Evolutionary conservation across 2,113 vertebrate species (phyloP).

Genomic region (Dunckerocampus dactyliophorus): DNA sequence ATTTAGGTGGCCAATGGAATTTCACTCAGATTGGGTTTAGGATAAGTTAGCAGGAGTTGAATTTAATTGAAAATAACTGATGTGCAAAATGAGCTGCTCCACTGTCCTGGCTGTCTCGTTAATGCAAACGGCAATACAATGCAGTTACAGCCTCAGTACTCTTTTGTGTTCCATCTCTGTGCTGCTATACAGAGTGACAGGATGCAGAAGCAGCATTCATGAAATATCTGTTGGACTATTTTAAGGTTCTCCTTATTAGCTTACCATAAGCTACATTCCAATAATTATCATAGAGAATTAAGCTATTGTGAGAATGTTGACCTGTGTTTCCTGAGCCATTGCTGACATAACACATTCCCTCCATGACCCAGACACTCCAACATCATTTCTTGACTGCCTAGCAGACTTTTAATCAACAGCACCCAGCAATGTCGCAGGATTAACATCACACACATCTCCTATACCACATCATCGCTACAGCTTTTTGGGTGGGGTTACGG

Average conservation of each 20-base stretch:
- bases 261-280: neutral
- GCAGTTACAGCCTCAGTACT: neutral
- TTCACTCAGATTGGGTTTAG: conserved; percentile 33
- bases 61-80: conserved; percentile 32
- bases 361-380: conserved; percentile 1
- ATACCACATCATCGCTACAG: no score
- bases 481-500: no score
- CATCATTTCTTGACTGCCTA: conserved; percentile 1
- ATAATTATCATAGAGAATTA: neutral
- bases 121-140: neutral
- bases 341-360: conserved; percentile 23
- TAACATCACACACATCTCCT: neutral
- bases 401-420: conserved; percentile 12
- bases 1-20: conserved; percentile 28
- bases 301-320: conserved; percentile 16
- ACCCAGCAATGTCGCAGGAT: neutral
- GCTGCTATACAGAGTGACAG: neutral
- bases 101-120: neutral
- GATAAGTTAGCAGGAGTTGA: conserved; percentile 15
- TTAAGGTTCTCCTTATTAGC: neutral
- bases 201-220: neutral
- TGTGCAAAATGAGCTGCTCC: conserved; percentile 3
- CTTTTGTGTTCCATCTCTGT: neutral
- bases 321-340: conserved; percentile 19
- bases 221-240: no score